Conservation (phyloP, 2,888 invertebrate genomes). For the Desoria tigrina region DNA sequence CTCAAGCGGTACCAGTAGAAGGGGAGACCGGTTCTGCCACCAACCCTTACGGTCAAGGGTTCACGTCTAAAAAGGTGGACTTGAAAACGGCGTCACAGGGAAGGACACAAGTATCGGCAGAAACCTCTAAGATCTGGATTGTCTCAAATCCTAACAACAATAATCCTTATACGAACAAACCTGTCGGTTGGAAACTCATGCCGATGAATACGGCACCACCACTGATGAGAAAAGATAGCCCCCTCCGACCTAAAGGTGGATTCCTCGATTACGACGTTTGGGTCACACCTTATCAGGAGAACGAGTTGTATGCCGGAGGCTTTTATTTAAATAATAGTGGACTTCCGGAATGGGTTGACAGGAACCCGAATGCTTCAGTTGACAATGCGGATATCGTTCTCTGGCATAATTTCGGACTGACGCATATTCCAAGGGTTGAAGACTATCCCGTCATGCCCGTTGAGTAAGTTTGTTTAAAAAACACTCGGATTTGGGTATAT, state of each 20-base stretch:
- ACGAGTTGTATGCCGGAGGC: conserved; percentile 39
- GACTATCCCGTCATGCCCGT: too few species aligned
- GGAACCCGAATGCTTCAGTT: conserved; percentile 21
- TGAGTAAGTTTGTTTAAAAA: too few species aligned
- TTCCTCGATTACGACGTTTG: conserved; percentile 36
- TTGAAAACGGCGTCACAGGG: conserved; percentile 28
- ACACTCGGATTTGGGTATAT: too few species aligned
- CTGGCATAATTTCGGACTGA: too few species aligned
- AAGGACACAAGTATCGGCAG: conserved; percentile 16
- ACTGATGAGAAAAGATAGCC: conserved; percentile 31
- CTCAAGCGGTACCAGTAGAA: conserved; percentile 22
- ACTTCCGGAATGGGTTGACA: conserved; percentile 32
- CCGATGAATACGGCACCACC: too few species aligned
- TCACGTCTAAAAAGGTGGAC: background rate
- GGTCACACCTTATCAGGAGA: conserved; percentile 38
- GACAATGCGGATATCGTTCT: too few species aligned
- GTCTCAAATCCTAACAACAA: conserved; percentile 19
- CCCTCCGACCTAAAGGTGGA: conserved; percentile 24
- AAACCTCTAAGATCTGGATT: conserved; percentile 27
- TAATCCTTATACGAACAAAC: conserved; percentile 20
- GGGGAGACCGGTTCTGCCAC: conserved; percentile 30
- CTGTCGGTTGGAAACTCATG: conserved; percentile 33
- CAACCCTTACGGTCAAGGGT: too few species aligned
- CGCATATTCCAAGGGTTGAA: too few species aligned
- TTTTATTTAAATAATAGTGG: conserved; percentile 32